Evolutionary conservation across 2,113 vertebrate species (phyloP).

Genomic region (human (Homo sapiens)): DNA sequence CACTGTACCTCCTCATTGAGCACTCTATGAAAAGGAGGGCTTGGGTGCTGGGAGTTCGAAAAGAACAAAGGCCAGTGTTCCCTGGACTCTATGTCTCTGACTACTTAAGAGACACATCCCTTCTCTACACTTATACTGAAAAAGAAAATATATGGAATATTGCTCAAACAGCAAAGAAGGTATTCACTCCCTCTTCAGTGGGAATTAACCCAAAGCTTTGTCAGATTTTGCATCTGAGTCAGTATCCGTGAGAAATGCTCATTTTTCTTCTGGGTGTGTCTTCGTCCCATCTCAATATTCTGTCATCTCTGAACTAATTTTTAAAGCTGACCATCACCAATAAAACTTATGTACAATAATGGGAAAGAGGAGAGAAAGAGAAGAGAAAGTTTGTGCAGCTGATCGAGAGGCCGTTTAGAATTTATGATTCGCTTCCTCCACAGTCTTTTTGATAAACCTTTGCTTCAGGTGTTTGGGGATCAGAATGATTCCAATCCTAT

Average conservation of each 20-base stretch:
- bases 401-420: background rate
- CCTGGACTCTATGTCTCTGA: background rate
- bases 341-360: background rate
- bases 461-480: background rate
- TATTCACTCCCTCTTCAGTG: background rate
- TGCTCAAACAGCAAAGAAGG: background rate
- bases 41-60: background rate
- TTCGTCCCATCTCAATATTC: background rate
- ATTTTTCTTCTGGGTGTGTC: background rate
- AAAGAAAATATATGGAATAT: background rate
- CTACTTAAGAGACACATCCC: background rate
- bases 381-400: background rate
- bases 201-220: background rate
- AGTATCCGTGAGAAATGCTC: background rate
- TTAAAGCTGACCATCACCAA: background rate
- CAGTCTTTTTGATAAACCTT: background rate
- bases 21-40: background rate
- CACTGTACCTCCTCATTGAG: background rate
- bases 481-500: background rate
- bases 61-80: background rate
- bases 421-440: background rate
- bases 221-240: background rate
- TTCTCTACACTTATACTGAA: background rate
- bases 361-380: background rate
- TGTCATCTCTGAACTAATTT: background rate